phyloP scores from a whole-genome alignment of 2,888 invertebrate species.

The Phymatocera aterrima region DNA sequence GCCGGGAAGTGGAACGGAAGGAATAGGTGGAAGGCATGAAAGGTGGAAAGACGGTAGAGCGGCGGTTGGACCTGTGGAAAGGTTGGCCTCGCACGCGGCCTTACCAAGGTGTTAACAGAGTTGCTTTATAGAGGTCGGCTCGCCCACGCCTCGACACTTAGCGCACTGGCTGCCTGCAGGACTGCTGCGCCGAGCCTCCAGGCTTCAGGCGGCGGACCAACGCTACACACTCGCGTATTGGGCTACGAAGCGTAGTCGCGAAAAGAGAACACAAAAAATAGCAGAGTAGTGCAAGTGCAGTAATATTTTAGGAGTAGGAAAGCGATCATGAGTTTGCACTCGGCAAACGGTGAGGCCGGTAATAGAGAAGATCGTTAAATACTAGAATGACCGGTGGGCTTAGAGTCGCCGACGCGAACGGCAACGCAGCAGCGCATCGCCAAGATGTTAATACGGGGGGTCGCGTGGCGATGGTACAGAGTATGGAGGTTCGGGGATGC shows the following conservation, averaged over 20 bases:
- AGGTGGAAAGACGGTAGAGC: not conserved
- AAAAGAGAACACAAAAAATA: not conserved
- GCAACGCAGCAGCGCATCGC: constrained; percentile 57
- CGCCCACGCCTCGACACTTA: constrained; percentile 55
- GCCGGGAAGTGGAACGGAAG: not conserved
- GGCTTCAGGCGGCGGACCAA: constrained; percentile 10
- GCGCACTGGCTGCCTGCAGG: constrained; percentile 33
- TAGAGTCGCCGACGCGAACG: constrained; percentile 51
- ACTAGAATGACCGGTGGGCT: constrained; percentile 66
- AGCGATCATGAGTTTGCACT: constrained; percentile 48
- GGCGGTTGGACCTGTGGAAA: constrained; percentile 3
- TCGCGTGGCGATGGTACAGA: constrained; percentile 53
- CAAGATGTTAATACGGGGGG: constrained; percentile 67
- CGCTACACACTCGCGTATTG: constrained; percentile 34
- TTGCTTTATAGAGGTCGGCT: constrained; percentile 65
- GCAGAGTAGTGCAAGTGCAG: not conserved
- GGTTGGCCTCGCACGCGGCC: constrained; percentile 38
- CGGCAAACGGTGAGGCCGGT: constrained; percentile 57
- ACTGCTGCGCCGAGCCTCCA: not conserved
- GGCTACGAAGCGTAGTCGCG: constrained; percentile 22
- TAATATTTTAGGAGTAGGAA: constrained; percentile 34
- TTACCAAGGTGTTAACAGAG: constrained; percentile 63
- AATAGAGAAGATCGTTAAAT: constrained; percentile 66
- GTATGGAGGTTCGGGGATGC: constrained; percentile 24
- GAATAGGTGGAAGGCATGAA: constrained; percentile 25